A percentile compares a stretch with the other conserved stretches of the same genome.
phyloP scores from a whole-genome alignment of 2,888 invertebrate genomes.

The Eupelmus urozonus region DNA sequence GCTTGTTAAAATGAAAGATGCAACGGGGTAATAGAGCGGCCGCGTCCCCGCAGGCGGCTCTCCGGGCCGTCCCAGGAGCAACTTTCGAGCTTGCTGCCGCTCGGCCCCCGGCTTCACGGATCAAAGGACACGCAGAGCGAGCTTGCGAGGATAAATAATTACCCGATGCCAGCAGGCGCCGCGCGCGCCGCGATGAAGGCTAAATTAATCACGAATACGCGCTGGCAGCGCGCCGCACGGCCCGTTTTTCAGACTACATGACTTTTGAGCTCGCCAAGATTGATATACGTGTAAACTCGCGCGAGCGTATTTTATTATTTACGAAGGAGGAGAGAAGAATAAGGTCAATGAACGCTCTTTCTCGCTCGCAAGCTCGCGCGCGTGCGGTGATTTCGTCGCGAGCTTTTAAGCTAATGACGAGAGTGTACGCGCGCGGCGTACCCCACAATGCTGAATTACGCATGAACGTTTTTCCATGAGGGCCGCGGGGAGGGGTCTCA shows the following conservation, averaged over 20 bases:
- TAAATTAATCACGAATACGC: too few relatives aligned
- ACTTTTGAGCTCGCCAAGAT: too few relatives aligned
- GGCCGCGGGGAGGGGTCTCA: too few relatives aligned
- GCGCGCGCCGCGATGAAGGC: too few relatives aligned
- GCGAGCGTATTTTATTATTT: slow-evolving; percentile 15
- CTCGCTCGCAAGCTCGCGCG: too few relatives aligned
- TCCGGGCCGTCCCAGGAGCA: background rate
- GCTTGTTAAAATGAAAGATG: slow-evolving; percentile 38
- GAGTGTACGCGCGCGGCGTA: background rate
- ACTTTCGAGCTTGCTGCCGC: background rate
- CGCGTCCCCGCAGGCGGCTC: too few relatives aligned
- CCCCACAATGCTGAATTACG: slow-evolving; percentile 37
- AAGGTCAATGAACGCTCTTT: slow-evolving; percentile 49
- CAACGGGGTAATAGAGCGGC: background rate
- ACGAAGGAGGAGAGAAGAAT: slow-evolving; percentile 4
- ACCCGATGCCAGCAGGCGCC: background rate
- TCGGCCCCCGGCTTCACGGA: background rate
- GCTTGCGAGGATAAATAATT: slow-evolving; percentile 20
- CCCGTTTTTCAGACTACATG: too few relatives aligned
- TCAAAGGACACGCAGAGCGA: too few relatives aligned
- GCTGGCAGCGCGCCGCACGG: too few relatives aligned
- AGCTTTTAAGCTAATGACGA: slow-evolving; percentile 51
- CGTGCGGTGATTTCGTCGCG: slow-evolving; percentile 16
- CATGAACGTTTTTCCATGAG: slow-evolving; percentile 16
- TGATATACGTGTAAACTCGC: too few relatives aligned